A percentile compares a stretch with the other conserved stretches of the same genome.
Conservation (phyloP, 2,113 vertebrate genomes). For the Xyrauchen texanus region DNA sequence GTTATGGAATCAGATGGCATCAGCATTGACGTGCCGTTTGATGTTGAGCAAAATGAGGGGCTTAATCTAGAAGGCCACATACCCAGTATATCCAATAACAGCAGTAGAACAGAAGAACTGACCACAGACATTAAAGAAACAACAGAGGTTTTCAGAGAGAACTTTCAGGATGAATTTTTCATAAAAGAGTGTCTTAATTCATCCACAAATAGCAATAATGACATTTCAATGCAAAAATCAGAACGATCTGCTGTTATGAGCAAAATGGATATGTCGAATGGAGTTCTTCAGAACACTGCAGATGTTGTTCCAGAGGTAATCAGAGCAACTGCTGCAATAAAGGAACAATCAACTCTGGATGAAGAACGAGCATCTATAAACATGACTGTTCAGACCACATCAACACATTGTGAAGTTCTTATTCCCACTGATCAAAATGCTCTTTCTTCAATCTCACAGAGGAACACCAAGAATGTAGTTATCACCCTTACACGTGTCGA, state of each 20-base stretch:
- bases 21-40: background rate
- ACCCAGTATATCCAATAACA: background rate
- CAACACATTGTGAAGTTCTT: background rate
- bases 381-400: background rate
- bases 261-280: background rate
- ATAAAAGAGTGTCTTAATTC: too few relatives aligned
- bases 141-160: background rate
- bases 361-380: too few relatives aligned
- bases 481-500: conserved; percentile 26
- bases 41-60: background rate
- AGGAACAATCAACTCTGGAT: background rate
- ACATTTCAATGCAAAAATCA: background rate
- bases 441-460: conserved; percentile 12
- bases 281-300: conserved; percentile 14
- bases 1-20: background rate
- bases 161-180: background rate
- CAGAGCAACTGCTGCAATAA: background rate
- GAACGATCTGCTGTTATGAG: background rate
- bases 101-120: background rate
- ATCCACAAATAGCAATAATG: too few relatives aligned
- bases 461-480: conserved; percentile 1
- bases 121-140: background rate
- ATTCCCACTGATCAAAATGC: background rate
- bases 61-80: background rate
- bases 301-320: background rate